Evolutionary conservation across 2,888 invertebrate species (phyloP).

Genomic region (Synanthedon tipuliformis): DNA sequence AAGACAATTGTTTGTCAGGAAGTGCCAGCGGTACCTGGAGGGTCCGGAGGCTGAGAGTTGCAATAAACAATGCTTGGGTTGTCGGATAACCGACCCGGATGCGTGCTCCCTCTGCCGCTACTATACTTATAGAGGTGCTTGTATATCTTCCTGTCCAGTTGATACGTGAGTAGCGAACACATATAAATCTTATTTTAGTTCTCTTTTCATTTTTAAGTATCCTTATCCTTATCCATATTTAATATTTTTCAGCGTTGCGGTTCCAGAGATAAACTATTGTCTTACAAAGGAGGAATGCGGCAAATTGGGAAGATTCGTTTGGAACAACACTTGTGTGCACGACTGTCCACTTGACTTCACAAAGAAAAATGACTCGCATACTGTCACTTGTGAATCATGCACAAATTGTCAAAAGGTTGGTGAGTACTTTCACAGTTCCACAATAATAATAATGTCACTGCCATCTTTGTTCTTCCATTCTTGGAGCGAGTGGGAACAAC

Average conservation of each 20-base stretch:
- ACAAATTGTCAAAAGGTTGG: slow-evolving; percentile 31
- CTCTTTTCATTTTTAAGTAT: no score
- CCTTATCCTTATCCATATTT: not conserved
- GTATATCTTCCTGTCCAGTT: slow-evolving; percentile 74
- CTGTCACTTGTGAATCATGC: slow-evolving; percentile 27
- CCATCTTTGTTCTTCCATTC: no score
- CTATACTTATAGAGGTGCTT: slow-evolving; percentile 65
- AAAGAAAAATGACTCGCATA: slow-evolving; percentile 8
- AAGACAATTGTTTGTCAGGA: slow-evolving; percentile 23
- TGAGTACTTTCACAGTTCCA: not conserved
- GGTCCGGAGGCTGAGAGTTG: slow-evolving; percentile 68
- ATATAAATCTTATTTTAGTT: no score
- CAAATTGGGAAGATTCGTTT: slow-evolving; percentile 63
- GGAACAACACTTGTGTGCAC: slow-evolving; percentile 72
- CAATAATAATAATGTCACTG: not conserved
- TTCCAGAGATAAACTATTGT: slow-evolving; percentile 73
- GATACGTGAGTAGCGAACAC: slow-evolving; percentile 66
- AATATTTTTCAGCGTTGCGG: slow-evolving; percentile 49
- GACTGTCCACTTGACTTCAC: slow-evolving; percentile 38
- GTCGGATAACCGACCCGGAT: slow-evolving; percentile 70
- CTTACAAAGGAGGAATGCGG: slow-evolving; percentile 77
- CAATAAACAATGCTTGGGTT: slow-evolving; percentile 82
- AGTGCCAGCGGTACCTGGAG: slow-evolving; percentile 60
- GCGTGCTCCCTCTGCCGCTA: slow-evolving; percentile 78
- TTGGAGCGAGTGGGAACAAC: no score